Evolutionary conservation across 2,797 vertebrate species (phyloP), one percentile per base, ranked within the genome.

Genomic region (Neosalanx taihuensis): DNA sequence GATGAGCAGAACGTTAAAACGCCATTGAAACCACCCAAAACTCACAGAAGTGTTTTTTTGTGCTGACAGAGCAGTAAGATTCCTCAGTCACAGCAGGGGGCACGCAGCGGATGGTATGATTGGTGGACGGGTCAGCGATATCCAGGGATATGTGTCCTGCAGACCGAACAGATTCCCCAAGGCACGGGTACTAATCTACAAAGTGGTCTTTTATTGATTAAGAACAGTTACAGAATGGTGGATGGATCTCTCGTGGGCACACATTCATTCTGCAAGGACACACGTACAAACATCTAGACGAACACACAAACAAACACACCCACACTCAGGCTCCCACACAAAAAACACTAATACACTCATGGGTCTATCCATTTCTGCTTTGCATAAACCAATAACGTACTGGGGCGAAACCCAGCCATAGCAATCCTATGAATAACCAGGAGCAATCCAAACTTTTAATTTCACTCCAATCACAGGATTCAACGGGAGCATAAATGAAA

Each of bases 301-400:
- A 30, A 37, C 51, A 59, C 23, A 29, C 35, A 51, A 26, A 49
- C 26, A 51, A 15, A 71, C 9, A 51, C 61, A 63, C 29, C 33
- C 49, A 31, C 26, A 33, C 64, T 31, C 69, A 71, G 60, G 46
- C 74, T 67, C 71, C 72, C 61, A 72, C 30, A 72, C 63, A 41
- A 1, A 33, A 41, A 1, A 33, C 26, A 75, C 56, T 70, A 67
- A 5, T 57, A 70, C 30, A 68, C 67, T 71, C 72, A 85, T 73
- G 76, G 81, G 80, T 65, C 65, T 66, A 71, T 77, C 67, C 29
- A 73, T 76, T 70, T 76, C 84, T 83, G 76, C 64, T 90, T 89
- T 88, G 84, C 88, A 89, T 89, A 88, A 90, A 57, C 86, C 87
- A 90, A 89, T 88, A 88, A 84, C 78, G 79, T 85, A 87, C 88